phyloP scores from a whole-genome alignment of 1,140 invertebrate species.

The Dinoponera quadriceps region DNA sequence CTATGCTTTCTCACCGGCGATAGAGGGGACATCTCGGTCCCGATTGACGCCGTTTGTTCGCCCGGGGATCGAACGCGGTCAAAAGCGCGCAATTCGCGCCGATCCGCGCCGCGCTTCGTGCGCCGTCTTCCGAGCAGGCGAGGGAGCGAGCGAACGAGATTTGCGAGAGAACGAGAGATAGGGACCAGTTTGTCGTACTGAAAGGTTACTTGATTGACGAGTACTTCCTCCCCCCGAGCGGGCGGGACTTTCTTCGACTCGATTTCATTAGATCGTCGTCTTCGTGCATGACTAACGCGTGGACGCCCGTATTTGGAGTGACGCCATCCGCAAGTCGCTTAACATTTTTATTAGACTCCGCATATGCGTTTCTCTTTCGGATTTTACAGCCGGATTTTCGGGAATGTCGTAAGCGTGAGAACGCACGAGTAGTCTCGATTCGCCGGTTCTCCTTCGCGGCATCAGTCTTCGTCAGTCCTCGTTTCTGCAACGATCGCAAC shows the following conservation, averaged over 20 bases:
- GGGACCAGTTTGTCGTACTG: neutral
- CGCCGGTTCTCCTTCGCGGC: neutral
- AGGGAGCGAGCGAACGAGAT: neutral
- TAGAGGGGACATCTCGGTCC: neutral
- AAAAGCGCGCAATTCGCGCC: neutral
- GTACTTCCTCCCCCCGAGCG: constrained; percentile 23
- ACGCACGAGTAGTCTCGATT: neutral
- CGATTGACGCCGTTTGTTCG: neutral
- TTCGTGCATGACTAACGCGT: neutral
- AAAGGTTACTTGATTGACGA: constrained; percentile 54
- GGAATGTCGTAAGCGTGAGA: neutral
- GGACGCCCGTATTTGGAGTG: neutral
- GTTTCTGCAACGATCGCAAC: neutral
- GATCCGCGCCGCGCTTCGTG: neutral
- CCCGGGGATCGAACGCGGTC: no score
- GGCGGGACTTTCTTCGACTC: constrained; percentile 13
- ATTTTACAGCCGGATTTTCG: neutral
- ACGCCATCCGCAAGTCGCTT: neutral
- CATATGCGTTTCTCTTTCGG: neutral
- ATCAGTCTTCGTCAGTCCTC: no score
- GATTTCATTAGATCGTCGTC: constrained; percentile 21
- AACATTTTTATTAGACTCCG: neutral
- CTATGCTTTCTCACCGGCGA: neutral
- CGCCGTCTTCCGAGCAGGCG: neutral
- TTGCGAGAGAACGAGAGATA: neutral